phyloP scores from a whole-genome alignment of 2,888 invertebrate species.

The Hypolimnas misippus region DNA sequence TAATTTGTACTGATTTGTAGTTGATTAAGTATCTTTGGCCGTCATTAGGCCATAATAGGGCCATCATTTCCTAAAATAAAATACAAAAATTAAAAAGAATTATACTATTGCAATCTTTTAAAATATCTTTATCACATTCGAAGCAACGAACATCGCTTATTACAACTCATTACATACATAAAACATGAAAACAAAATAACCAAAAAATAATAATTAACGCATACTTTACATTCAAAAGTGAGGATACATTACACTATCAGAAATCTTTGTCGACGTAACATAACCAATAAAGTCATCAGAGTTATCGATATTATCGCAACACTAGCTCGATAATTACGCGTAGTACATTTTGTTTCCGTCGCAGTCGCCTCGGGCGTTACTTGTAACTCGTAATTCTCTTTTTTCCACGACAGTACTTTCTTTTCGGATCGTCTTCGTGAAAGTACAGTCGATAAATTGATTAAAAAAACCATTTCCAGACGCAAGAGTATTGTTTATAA shows the following conservation, averaged over 20 bases:
- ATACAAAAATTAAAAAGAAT: too few species aligned
- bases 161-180: not conserved
- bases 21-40: too few species aligned
- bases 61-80: too few species aligned
- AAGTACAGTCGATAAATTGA: constrained; percentile 59
- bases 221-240: constrained; percentile 9
- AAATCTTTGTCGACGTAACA: constrained; percentile 12
- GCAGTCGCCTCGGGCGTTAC: constrained; percentile 59
- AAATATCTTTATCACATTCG: too few species aligned
- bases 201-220: not conserved
- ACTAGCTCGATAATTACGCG: constrained; percentile 77
- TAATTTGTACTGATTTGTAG: too few species aligned
- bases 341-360: constrained; percentile 73
- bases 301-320: constrained; percentile 58
- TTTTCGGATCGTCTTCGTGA: constrained; percentile 74
- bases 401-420: constrained; percentile 66
- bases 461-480: constrained; percentile 47
- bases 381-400: constrained; percentile 64
- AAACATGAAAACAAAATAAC: not conserved
- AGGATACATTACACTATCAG: constrained; percentile 22
- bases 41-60: too few species aligned
- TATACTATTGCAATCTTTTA: too few species aligned
- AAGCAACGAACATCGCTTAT: not conserved
- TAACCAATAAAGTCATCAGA: constrained; percentile 35
- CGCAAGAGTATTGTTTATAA: constrained; percentile 15